phyloP scores from a whole-genome alignment of 92 coral and sea anemone species.

The Porites lobata region DNA sequence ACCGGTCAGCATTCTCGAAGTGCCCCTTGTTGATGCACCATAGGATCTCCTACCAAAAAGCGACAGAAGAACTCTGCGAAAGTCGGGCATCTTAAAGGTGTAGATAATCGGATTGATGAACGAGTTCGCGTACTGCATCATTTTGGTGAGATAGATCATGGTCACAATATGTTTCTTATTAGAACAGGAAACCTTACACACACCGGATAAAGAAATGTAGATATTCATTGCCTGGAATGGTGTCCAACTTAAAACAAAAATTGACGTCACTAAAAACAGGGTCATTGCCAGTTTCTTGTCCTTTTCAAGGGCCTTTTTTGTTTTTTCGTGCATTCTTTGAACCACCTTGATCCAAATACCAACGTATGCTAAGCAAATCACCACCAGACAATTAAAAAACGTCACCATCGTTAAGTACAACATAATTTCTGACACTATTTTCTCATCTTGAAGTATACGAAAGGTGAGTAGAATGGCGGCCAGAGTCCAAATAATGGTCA shows the following conservation, averaged over 20 bases:
- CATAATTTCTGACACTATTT: slow-evolving; percentile 27
- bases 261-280: slow-evolving; percentile 71
- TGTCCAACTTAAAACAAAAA: slow-evolving; percentile 82
- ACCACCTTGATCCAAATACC: slow-evolving; percentile 81
- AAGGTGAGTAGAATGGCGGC: slow-evolving; percentile 65
- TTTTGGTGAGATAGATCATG: slow-evolving; percentile 52
- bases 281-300: slow-evolving; percentile 84
- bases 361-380: slow-evolving; percentile 80
- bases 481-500: slow-evolving; percentile 70
- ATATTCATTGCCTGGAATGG: slow-evolving; percentile 78
- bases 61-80: slow-evolving; percentile 62
- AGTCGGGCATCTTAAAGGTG: slow-evolving; percentile 84
- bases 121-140: slow-evolving; percentile 80
- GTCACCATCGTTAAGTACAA: slow-evolving; percentile 47
- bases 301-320: slow-evolving; percentile 70
- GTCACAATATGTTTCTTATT: slow-evolving; percentile 9
- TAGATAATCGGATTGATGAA: slow-evolving; percentile 87
- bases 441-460: slow-evolving; percentile 31
- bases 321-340: slow-evolving; percentile 75
- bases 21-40: slow-evolving; percentile 12
- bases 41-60: slow-evolving; percentile 45
- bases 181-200: not conserved
- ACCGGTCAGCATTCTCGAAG: slow-evolving; percentile 22
- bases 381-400: slow-evolving; percentile 61
- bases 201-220: not conserved